Conservation (phyloP, 1,140 invertebrate genomes). For the Sminthurides bifidus region DNA sequence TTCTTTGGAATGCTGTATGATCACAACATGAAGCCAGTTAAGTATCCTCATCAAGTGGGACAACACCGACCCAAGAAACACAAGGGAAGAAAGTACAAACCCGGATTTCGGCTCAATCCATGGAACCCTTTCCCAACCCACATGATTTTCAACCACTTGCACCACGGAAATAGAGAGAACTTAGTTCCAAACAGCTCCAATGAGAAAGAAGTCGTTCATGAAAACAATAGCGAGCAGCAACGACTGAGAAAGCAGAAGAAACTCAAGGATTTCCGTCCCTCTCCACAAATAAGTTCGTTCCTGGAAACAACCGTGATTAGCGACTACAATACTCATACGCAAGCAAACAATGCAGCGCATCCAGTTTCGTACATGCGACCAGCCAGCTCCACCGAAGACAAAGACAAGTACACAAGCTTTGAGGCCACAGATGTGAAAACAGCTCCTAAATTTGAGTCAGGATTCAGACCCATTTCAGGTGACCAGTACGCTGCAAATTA, state of each 20-base stretch:
- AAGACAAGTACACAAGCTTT: not conserved
- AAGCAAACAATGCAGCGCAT: not conserved
- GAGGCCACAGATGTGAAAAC: conserved; percentile 6
- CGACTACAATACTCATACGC: not conserved
- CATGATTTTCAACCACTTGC: too few relatives aligned
- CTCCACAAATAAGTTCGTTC: conserved; percentile 20
- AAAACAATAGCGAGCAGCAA: not conserved
- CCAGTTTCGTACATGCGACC: not conserved
- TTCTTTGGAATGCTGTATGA: too few relatives aligned
- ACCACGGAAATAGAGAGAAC: too few relatives aligned
- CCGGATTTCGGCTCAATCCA: too few relatives aligned
- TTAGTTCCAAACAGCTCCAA: too few relatives aligned
- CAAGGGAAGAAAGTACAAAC: too few relatives aligned
- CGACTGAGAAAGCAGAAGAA: conserved; percentile 6
- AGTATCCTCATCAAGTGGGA: too few relatives aligned
- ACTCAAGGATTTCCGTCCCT: conserved; percentile 19
- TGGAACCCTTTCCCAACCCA: too few relatives aligned
- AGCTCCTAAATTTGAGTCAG: conserved; percentile 18
- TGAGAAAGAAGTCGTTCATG: too few relatives aligned
- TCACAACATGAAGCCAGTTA: too few relatives aligned
- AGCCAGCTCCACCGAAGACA: not conserved
- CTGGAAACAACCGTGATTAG: conserved; percentile 12
- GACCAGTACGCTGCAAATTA: conserved; percentile 16
- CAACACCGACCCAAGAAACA: too few relatives aligned
- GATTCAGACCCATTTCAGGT: conserved; percentile 19